These are phyloP conservation scores for Chrysochloris asiatica DNA, from an alignment of 2,113 vertebrate species.

Conservation along the genomic window DNA sequence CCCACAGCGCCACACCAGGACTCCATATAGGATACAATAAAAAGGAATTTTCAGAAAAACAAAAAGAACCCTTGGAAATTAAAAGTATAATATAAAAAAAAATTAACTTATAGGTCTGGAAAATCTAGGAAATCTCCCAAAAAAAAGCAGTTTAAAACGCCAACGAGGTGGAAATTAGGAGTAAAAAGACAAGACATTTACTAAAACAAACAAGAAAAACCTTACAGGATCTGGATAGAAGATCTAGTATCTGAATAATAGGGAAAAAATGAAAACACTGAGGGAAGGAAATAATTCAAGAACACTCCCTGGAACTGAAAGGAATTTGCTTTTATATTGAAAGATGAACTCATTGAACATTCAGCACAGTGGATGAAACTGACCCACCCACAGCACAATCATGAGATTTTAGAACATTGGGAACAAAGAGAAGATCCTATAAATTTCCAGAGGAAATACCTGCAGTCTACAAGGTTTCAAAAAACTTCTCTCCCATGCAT, in stretches of 20 bases:
- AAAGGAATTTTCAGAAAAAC: slow-evolving; percentile 18
- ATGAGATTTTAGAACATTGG: slow-evolving; percentile 31
- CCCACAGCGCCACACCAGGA: no score
- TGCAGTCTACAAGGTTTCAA: neutral
- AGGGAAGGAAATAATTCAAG: slow-evolving; percentile 20
- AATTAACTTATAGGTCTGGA: neutral
- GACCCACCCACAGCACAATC: slow-evolving; percentile 4
- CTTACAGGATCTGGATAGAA: neutral
- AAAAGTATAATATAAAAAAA: slow-evolving; percentile 41
- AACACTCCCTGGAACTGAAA: slow-evolving; percentile 42
- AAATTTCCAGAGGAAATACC: slow-evolving; percentile 25
- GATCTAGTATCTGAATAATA: slow-evolving; percentile 18
- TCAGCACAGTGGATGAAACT: slow-evolving; percentile 5
- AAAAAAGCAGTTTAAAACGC: slow-evolving; percentile 27
- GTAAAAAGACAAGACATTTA: slow-evolving; percentile 10
- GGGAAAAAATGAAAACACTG: slow-evolving; percentile 6
- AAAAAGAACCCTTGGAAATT: slow-evolving; percentile 27
- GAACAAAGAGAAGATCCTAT: slow-evolving; percentile 40
- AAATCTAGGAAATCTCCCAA: slow-evolving; percentile 23
- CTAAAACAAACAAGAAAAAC: neutral
- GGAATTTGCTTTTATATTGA: neutral
- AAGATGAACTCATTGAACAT: neutral
- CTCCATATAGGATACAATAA: neutral
- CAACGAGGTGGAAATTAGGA: slow-evolving; percentile 2
- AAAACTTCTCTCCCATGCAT: slow-evolving; percentile 37